Conservation (phyloP, 2,113 vertebrate species). For the Anser cygnoides region DNA sequence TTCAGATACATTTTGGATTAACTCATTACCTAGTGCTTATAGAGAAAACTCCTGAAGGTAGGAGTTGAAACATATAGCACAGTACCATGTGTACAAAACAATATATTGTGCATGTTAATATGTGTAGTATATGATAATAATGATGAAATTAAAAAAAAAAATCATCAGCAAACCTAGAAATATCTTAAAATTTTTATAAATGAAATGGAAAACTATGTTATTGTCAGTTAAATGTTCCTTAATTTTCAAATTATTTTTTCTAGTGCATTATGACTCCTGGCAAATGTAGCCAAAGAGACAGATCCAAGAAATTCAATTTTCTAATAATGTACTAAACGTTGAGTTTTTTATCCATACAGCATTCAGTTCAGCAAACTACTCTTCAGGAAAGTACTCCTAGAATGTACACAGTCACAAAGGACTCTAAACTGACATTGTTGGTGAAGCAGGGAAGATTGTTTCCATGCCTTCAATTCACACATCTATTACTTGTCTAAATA, state of each 20-base stretch:
- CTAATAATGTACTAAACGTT: background rate
- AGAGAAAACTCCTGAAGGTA: background rate
- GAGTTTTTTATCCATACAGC: background rate
- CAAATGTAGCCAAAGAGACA: background rate
- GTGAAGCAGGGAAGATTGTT: background rate
- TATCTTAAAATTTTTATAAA: background rate
- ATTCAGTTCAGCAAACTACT: background rate
- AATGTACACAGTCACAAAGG: background rate
- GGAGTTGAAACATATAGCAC: background rate
- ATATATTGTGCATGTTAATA: background rate
- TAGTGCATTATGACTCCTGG: background rate
- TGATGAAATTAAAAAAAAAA: background rate
- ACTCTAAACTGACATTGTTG: background rate
- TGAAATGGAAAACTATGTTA: background rate
- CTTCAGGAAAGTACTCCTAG: background rate
- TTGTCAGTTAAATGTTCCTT: background rate
- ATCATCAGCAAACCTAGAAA: background rate
- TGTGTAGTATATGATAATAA: background rate
- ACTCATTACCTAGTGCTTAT: background rate
- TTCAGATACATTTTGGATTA: background rate
- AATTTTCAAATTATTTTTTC: slow-evolving; percentile 43
- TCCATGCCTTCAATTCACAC: background rate
- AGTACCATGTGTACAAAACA: background rate
- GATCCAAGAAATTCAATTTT: slow-evolving; percentile 20
- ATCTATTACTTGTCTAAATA: background rate